These are phyloP conservation scores for Rhagophthalmus giganteus DNA, from an alignment of 2,888 invertebrate genomes.

Conservation along the genomic window DNA sequence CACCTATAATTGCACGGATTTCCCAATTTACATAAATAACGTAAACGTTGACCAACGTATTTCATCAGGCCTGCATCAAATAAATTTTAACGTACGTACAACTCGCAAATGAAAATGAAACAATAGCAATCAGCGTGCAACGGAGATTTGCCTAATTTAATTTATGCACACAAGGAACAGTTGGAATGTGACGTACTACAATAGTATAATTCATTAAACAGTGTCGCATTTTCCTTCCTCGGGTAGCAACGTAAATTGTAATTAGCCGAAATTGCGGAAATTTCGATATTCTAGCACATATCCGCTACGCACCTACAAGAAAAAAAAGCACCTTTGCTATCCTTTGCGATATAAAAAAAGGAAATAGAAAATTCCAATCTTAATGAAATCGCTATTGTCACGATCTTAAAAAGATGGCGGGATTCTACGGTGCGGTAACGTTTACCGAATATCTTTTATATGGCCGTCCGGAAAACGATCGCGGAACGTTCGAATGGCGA, in stretches of 20 bases:
- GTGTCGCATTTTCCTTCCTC: too few relatives aligned
- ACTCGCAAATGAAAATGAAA: constrained; percentile 21
- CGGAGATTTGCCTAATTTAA: constrained; percentile 22
- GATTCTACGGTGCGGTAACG: constrained; percentile 9
- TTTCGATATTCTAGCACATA: too few relatives aligned
- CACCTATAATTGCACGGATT: too few relatives aligned
- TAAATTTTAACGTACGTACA: too few relatives aligned
- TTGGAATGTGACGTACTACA: constrained; percentile 11
- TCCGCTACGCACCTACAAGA: too few relatives aligned
- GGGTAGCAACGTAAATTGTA: too few relatives aligned
- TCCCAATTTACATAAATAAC: too few relatives aligned
- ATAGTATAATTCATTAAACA: too few relatives aligned
- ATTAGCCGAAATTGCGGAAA: too few relatives aligned
- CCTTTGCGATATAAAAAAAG: constrained; percentile 3
- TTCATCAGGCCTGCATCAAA: too few relatives aligned
- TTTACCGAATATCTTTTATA: constrained; percentile 9
- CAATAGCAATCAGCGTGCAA: constrained; percentile 21
- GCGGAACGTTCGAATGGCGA: too few relatives aligned
- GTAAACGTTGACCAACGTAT: too few relatives aligned
- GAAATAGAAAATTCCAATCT: constrained; percentile 29
- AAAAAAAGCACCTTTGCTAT: constrained; percentile 6
- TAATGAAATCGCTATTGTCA: constrained; percentile 28
- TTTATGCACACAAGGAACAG: constrained; percentile 21
- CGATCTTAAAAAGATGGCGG: constrained; percentile 14
- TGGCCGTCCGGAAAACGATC: constrained; percentile 1